Evolutionary conservation across 2,888 invertebrate species (phyloP), one percentile per base, ranked within the genome.

Genomic region (Ametastegia equiseti): DNA sequence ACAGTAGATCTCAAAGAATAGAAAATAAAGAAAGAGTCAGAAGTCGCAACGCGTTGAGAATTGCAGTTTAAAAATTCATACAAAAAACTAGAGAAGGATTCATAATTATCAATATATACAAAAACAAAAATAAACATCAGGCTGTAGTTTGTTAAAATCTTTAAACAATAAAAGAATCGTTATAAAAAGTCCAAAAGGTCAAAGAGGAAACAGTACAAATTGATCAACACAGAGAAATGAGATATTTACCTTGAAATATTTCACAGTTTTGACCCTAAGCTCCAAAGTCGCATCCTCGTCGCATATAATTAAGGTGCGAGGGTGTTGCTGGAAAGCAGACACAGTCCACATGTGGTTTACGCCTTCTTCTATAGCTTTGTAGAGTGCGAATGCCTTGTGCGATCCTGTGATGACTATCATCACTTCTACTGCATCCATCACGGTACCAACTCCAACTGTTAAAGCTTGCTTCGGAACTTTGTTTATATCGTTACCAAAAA

Each of bases 281-380:
- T 99, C 99, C 86, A 98, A 93, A 57, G 99, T 99, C 84, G 99
- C 99, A 92, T 97, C 98, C 92, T 99, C 99, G 92, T 99, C 99
- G 92, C 98, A 98, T 83, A 99, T 94, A 94, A 99, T 98, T 82
- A 98, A 93, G 39, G 98, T 96, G 89, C 96, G 95, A 71, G 96
- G 95, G 93, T 99, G 99, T 92, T 98, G 97, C 92, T 98, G 99
- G 93, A 99, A 98, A 77, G 99, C 99, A 65, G 98, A 98, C 60
- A 99, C 99, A 0, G 99, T 99, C 98, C 99, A 99, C 99, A 99
- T 99, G 93, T 99, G 99, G 93, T 98, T 99, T 13, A 99, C 96
- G 81, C 99, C 99, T 92, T 99, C 98, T 93, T 99, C 99, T 88
- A 99, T 97, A 11, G 99, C 99, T 93, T 98, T 98, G 90, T 98